These are phyloP conservation scores for Cheilosia vulpina DNA, from an alignment of 2,888 invertebrate species.

Conservation along the genomic window DNA sequence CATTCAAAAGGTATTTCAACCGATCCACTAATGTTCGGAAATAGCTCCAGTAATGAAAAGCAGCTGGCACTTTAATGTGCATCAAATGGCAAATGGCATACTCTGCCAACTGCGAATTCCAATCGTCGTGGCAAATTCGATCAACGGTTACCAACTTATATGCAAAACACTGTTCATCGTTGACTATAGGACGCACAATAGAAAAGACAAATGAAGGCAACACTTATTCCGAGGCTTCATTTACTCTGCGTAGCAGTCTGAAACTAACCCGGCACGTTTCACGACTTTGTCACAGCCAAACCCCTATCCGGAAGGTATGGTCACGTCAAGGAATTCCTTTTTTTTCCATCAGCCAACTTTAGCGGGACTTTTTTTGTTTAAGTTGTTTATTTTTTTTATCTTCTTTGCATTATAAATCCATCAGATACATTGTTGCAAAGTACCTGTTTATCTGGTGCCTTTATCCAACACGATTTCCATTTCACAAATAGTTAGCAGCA, in stretches of 20 bases:
- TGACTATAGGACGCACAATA: no score
- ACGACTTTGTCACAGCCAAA: conserved; percentile 30
- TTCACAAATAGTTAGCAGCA: conserved; percentile 3
- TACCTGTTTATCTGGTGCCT: conserved; percentile 35
- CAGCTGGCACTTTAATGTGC: no score
- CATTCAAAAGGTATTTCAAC: no score
- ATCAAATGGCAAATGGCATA: no score
- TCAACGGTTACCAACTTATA: no score
- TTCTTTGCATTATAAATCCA: background rate
- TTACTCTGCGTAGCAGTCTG: background rate
- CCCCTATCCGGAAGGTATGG: conserved; percentile 14
- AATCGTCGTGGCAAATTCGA: no score
- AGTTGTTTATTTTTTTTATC: background rate
- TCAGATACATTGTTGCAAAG: conserved; percentile 39
- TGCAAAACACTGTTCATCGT: no score
- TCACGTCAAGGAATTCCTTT: conserved; percentile 12
- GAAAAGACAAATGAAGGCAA: no score
- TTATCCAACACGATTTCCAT: conserved; percentile 7
- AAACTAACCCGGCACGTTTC: conserved; percentile 13
- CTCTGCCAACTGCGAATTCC: no score
- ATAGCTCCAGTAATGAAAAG: no score
- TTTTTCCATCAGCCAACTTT: conserved; percentile 5
- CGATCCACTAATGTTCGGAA: no score
- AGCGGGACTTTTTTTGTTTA: conserved; percentile 6
- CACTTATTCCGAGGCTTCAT: background rate